phyloP scores from a whole-genome alignment of 1,140 invertebrate species.

The Brachionus rotundiformis region DNA sequence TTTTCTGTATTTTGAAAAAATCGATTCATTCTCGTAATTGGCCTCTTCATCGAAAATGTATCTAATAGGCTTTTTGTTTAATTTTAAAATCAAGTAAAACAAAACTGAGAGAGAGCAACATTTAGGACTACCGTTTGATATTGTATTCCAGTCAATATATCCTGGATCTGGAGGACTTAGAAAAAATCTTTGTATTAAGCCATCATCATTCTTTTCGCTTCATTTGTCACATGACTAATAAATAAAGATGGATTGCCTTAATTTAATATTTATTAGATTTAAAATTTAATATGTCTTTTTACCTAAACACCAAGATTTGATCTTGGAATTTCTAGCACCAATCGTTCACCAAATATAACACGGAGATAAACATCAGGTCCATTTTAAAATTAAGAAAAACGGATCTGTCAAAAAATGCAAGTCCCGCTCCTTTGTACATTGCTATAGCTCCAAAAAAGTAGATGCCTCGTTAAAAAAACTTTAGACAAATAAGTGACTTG shows the following conservation, averaged over 20 bases:
- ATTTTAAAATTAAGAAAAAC: neutral
- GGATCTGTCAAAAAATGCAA: neutral
- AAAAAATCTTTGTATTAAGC: neutral
- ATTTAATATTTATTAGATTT: neutral
- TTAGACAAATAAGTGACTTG: neutral
- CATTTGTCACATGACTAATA: neutral
- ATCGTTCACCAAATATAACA: neutral
- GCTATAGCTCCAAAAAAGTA: neutral
- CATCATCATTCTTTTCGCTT: neutral
- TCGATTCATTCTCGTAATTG: neutral
- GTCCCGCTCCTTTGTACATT: conserved; percentile 15
- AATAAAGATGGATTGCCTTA: neutral
- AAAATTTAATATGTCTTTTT: neutral
- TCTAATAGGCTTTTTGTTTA: neutral
- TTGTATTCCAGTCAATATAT: neutral
- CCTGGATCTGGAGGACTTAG: neutral
- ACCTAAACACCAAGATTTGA: neutral
- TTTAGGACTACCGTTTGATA: neutral
- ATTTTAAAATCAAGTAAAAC: conserved; percentile 2
- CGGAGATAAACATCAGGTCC: neutral
- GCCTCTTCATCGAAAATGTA: neutral
- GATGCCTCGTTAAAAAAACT: conserved; percentile 16
- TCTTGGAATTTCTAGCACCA: neutral
- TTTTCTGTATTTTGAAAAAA: conserved; percentile 5
- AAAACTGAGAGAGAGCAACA: neutral